phyloP scores from a whole-genome alignment of 2,797 vertebrate genomes.

The Allobates femoralis region DNA sequence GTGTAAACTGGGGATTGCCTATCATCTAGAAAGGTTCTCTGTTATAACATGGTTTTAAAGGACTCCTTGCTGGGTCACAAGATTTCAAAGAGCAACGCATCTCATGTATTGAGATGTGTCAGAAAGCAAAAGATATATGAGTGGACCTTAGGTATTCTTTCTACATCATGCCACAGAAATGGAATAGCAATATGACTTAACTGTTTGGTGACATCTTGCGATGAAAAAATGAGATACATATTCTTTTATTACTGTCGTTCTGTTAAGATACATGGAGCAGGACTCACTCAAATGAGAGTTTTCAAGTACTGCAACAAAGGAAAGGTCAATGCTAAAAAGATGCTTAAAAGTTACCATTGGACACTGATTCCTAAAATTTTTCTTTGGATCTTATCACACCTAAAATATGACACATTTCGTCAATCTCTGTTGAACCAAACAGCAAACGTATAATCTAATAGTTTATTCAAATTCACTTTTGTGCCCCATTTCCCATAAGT shows the following conservation, averaged over 20 bases:
- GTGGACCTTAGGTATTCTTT: constrained; percentile 57
- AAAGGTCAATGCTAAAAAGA: not conserved
- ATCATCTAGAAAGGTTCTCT: constrained; percentile 64
- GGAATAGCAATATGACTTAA: constrained; percentile 38
- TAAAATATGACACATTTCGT: not conserved
- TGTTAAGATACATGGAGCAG: not conserved
- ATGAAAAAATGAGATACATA: constrained; percentile 16
- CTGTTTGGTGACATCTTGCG: not conserved
- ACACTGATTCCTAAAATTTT: not conserved
- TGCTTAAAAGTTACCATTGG: constrained; percentile 4
- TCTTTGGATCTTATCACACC: not conserved
- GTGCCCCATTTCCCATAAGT: not conserved
- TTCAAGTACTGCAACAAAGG: not conserved
- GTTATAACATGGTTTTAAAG: constrained; percentile 64
- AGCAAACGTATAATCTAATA: not conserved
- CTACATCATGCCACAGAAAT: constrained; percentile 45
- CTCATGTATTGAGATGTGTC: constrained; percentile 63
- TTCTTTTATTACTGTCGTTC: not conserved
- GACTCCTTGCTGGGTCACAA: constrained; percentile 63
- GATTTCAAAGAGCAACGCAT: constrained; percentile 64
- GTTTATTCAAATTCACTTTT: not conserved
- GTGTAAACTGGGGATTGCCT: constrained; percentile 65
- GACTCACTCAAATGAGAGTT: not conserved
- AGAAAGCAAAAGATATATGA: constrained; percentile 57
- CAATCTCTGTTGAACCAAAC: not conserved